Evolutionary conservation across 2,797 vertebrate genomes (phyloP), one percentile per base, ranked within the genome.

Genomic region (Allobates femoralis): DNA sequence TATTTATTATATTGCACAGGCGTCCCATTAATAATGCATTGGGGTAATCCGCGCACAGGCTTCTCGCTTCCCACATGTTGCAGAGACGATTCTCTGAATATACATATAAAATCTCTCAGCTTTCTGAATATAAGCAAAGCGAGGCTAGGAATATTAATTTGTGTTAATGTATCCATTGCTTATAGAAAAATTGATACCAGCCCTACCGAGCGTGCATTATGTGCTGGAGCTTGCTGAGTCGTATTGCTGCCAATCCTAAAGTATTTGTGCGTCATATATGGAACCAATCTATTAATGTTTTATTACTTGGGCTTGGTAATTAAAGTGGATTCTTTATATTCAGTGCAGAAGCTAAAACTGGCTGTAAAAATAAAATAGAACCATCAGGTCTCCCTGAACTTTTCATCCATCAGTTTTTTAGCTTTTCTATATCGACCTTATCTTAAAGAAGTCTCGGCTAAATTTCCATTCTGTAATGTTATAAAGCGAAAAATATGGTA

Each of bases 1-100:
- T 79, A 79, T 79, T 56, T 78, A 66, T 69, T 78, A 79, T 69
- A 78, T 79, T n/a, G 14, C 46, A 77, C 30, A 37, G 71, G 71
- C 41, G 26, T 3, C 3, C 21, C 58, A 62, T 84, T 51, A 76
- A 84, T 77, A 64, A 84, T 66, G 26, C 32, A 78, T 79, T 26
- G n/a, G 53, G 34, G 56, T 77, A 76, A 83, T 67, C 64, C 56
- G 58, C 19, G 66, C 37, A 75, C 73, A 66, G 83, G 73, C 51
- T 55, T 28, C 51, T 19, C 32, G 14, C 53, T 14, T 55, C 71
- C 23, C 53, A 71, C 66, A 46, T 73, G 81, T 71, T 74, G 67
- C 53, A 73, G 80, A 26, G 66, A 21, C 26, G 46, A 37, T 34
- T 77, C 32, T 58, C 55, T 78, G 53, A 56, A 78, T 78, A 78